A percentile compares a stretch with the other conserved stretches of the same genome.
phyloP scores from a whole-genome alignment of 2,888 invertebrate genomes.

The Calliphora vomitoria region DNA sequence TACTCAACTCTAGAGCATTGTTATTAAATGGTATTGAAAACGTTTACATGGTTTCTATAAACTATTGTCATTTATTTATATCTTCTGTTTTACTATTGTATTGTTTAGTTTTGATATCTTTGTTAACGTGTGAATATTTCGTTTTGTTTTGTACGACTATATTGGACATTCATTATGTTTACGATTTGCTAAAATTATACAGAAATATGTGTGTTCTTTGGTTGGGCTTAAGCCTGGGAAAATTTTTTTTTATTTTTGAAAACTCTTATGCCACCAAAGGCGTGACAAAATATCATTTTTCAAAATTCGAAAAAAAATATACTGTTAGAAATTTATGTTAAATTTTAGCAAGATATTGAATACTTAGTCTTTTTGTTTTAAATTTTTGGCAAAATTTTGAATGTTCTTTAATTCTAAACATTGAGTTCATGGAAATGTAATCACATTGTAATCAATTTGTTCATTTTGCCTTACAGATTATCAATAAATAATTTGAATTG shows the following conservation, averaged over 20 bases:
- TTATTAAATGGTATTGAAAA: constrained; percentile 44
- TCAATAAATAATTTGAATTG: no score
- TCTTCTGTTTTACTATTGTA: constrained; percentile 34
- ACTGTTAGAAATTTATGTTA: background rate
- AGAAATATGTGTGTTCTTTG: constrained; percentile 25
- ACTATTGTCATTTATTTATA: constrained; percentile 55
- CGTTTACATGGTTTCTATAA: constrained; percentile 53
- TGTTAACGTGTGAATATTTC: constrained; percentile 67
- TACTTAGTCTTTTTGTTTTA: background rate
- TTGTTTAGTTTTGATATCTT: constrained; percentile 64
- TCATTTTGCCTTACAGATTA: no score
- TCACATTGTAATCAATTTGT: no score
- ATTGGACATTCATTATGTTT: constrained; percentile 12
- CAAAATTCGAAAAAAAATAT: background rate
- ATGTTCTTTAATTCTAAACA: no score
- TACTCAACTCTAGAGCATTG: background rate
- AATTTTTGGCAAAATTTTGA: background rate
- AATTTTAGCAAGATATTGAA: constrained; percentile 19
- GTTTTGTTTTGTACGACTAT: background rate
- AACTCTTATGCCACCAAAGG: constrained; percentile 45
- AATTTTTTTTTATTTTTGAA: constrained; percentile 23
- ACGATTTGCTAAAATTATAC: constrained; percentile 45
- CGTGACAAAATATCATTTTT: constrained; percentile 56
- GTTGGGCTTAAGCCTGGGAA: constrained; percentile 28
- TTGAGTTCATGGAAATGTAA: no score